A percentile compares a stretch with the other conserved stretches of the same genome.
Evolutionary conservation across 2,113 vertebrate genomes (phyloP).

Genomic region (Urocynchramus pylzowi): DNA sequence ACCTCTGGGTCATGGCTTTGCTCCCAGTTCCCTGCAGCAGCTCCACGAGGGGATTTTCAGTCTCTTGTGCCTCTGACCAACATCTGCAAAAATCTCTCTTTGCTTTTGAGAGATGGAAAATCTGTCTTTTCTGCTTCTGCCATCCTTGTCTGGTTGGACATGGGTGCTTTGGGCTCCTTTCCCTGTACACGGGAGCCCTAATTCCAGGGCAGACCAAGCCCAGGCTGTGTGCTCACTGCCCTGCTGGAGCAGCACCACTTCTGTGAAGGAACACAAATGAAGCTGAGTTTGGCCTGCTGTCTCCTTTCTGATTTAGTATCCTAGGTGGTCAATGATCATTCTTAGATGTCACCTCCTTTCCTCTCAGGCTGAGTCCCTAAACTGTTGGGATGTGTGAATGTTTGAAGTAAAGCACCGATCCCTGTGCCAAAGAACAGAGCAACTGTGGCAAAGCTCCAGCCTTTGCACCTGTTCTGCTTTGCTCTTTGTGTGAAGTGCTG

Average conservation of each 20-base stretch:
- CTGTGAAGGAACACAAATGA: not conserved
- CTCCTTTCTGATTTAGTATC: not conserved
- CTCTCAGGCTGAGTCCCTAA: not conserved
- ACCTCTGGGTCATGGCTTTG: not conserved
- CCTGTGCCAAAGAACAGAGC: not conserved
- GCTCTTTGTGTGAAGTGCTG: conserved; percentile 32
- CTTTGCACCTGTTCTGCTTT: conserved; percentile 40
- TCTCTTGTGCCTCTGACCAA: not conserved
- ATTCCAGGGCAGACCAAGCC: not conserved
- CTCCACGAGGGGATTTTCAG: not conserved
- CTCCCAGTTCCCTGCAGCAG: not conserved
- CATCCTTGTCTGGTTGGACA: not conserved
- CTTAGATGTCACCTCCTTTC: not conserved
- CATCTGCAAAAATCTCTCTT: not conserved
- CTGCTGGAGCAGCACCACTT: not conserved
- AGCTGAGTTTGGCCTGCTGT: not conserved
- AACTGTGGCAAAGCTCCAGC: not conserved
- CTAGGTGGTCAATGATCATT: not conserved
- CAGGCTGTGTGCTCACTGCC: not conserved
- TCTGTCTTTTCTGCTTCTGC: not conserved
- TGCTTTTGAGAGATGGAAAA: not conserved
- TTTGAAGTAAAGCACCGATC: not conserved
- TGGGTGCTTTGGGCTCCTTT: not conserved
- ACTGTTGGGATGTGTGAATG: not conserved
- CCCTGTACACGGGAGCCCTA: fast-evolving